Base-by-base conservation (phyloP, 2,888 invertebrate genomes). In the Aspidiotus destructor region DNA sequence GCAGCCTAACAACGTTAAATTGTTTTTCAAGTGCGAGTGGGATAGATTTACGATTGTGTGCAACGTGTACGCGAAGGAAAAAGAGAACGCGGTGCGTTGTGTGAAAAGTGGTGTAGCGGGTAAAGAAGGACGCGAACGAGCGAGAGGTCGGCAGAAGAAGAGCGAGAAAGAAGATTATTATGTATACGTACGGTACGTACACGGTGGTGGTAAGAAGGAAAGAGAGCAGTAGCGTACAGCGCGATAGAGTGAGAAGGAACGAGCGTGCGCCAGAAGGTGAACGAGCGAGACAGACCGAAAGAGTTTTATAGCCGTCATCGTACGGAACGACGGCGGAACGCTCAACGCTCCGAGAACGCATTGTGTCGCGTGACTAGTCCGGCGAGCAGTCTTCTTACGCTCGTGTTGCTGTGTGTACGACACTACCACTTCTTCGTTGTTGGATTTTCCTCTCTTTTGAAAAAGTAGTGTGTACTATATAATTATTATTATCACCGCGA, bases 311-410 rank as follows among this genome's bases (percentile, higher is more conserved):
- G 63, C 63, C 63, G 55, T 63, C 63, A 63, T 63, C 63, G 63
- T 54, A 63, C 63, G 53, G 53, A 63, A 63, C 63, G 63, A 28
- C 28, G 28, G 28, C 28, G 28, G 28, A 28, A 28, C 28, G 28
- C 28, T 28, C 28, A 28, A 28, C 28, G 28, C 28, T 63, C 41
- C 52, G 52, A 41, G 54, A 63, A 63, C 63, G 53, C 54, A 63
- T 63, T 63, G 63, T 63, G 63, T 63, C 63, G 63, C 63, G 63
- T 63, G 63, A 63, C 63, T 63, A 52, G 63, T 63, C 52, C 63
- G 41, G 54, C 54, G 54, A 63, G 41, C 63, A 54, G 63, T 63
- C 63, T 52, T 63, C 41, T 42, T 13, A 41, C 54, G 52, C 16
- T 48, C 52, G 61, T 61, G 41, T 53, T 52, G 52, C 54, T 63